These are phyloP conservation scores for Varecia variegata DNA, from an alignment of 2,797 vertebrate genomes.

Conservation along the genomic window DNA sequence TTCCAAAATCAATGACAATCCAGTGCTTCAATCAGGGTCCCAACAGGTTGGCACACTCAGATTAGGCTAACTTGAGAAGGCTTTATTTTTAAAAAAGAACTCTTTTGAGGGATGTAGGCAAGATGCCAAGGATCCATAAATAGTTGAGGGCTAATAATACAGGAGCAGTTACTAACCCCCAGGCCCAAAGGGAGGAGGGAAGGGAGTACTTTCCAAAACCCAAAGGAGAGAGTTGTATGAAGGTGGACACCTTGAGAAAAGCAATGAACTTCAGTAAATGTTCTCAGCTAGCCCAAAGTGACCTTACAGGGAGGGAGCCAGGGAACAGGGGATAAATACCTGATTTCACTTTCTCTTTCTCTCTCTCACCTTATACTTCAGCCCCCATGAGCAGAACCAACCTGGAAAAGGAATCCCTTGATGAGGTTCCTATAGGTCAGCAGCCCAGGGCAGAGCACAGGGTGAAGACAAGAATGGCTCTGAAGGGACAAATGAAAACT, in stretches of 20 bases:
- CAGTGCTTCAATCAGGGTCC: neutral
- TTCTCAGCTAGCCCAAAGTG: neutral
- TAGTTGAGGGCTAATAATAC: neutral
- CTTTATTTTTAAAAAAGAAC: conserved; percentile 3
- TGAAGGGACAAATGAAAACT: neutral
- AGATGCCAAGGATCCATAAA: neutral
- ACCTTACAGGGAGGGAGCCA: neutral
- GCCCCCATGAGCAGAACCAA: neutral
- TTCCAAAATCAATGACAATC: conserved; percentile 50
- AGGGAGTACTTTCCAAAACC: neutral
- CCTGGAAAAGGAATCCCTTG: neutral
- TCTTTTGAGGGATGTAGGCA: neutral
- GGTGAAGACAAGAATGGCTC: neutral
- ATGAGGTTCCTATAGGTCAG: neutral
- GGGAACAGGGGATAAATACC: neutral
- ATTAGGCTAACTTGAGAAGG: conserved; percentile 4
- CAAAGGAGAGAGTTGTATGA: neutral
- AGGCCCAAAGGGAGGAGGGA: neutral
- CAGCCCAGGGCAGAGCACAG: neutral
- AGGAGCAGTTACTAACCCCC: neutral
- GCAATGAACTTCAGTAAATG: neutral
- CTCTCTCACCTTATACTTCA: neutral
- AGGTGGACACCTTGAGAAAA: neutral
- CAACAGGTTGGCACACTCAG: neutral
- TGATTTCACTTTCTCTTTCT: neutral